Base-by-base conservation (phyloP, 2,113 vertebrate species). In the Excalfactoria chinensis region DNA sequence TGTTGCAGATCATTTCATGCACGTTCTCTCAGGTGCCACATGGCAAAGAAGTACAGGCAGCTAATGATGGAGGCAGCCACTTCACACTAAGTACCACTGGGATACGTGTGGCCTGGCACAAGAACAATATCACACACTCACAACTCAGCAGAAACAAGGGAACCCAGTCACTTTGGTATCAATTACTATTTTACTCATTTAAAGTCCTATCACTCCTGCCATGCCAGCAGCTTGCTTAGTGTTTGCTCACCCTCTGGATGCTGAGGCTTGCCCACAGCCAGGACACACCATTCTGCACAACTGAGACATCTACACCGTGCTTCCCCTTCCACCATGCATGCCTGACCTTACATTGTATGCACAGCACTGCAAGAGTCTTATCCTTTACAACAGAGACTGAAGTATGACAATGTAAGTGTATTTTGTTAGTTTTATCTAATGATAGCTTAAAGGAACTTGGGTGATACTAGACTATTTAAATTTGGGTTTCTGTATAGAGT, bases 251-350 rank as follows among this genome's bases (percentile, higher is more conserved):
- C 17, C 22, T 51, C 56, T 68, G 32, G 28, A 41, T 10, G 10
- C 14, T 40, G 63, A 48, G 91, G 78, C 46, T 3, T 69, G 26
- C 22, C 30, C 9, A 4, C 6, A 43, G 2, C 16, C 56, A 86
- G 23, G 77, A 55, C 4, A 51, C 2, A 1, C 2, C 5, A 14
- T 8, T 88, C 70, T 78, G 84, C 48, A 72, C 30, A 44, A 21
- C 41, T 4, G 9, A 35, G 10, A 6, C 1, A 19, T 3, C 26
- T 83, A 73, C 71, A 66, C 66, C 26, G 72, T 20, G 37, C 9
- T 74, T 53, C 25, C 1, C 0, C 13, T 53, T 11, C 13, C 28
- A 2, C 1, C 8, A 15, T 11, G 19, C 51, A 44, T 44, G 49
- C 35, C 48, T 48, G 18, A 58, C 17, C 41, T 51, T 46, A 11